phyloP scores from a whole-genome alignment of 2,888 invertebrate species.

The Petrophora chlorosata region DNA sequence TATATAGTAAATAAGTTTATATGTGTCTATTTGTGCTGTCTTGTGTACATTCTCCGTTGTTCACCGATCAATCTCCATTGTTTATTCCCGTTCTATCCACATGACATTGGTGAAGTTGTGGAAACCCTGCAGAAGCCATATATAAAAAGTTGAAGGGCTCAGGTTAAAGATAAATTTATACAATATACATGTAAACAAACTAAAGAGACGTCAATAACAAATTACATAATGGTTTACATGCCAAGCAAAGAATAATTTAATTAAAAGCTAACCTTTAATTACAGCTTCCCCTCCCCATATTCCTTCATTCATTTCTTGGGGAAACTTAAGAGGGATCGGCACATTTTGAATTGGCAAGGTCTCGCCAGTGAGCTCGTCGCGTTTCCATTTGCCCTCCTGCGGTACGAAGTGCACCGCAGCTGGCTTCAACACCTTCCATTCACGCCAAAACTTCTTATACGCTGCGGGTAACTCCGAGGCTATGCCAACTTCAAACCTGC shows the following conservation, averaged over 20 bases:
- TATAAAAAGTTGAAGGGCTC: too few relatives aligned
- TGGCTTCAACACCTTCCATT: conserved; percentile 89
- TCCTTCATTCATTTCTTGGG: conserved; percentile 91
- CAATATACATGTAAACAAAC: conserved; percentile 13
- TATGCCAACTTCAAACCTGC: conserved; percentile 86
- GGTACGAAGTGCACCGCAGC: conserved; percentile 88
- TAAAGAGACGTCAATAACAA: conserved; percentile 6
- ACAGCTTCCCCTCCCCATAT: conserved; percentile 99
- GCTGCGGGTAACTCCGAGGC: conserved; percentile 89
- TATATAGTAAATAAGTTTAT: too few relatives aligned
- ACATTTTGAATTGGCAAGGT: conserved; percentile 89
- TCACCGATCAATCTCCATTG: too few relatives aligned
- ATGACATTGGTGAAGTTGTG: too few relatives aligned
- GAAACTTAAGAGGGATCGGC: conserved; percentile 89
- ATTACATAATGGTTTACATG: conserved; percentile 18
- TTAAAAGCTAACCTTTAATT: conserved; percentile 85
- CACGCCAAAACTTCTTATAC: conserved; percentile 93
- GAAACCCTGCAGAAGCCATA: too few relatives aligned
- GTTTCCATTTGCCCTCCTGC: conserved; percentile 88
- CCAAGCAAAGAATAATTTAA: background rate
- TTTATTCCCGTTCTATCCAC: too few relatives aligned
- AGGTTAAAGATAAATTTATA: too few relatives aligned
- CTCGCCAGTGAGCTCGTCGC: conserved; percentile 89
- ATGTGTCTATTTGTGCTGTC: too few relatives aligned
- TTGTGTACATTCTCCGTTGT: too few relatives aligned